phyloP scores from a whole-genome alignment of 2,113 vertebrate species.

The Athene noctua region DNA sequence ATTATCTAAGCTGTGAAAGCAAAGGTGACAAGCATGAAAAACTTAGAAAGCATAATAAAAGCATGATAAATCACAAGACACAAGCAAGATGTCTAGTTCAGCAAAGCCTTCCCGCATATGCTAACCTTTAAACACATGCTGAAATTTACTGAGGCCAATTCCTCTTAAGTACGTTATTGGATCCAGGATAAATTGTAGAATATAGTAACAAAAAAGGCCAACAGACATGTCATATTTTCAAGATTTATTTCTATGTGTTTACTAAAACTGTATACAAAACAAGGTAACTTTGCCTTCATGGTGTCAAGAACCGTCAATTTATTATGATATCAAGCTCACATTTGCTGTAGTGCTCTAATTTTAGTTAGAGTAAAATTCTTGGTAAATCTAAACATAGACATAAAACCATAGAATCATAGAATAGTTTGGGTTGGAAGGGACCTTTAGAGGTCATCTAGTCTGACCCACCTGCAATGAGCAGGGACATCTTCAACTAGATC shows the following conservation, averaged over 20 bases:
- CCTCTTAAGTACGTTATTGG: not conserved
- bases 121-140: not conserved
- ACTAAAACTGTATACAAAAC: not conserved
- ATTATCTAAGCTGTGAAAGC: not conserved
- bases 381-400: not conserved
- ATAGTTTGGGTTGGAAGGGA: not conserved
- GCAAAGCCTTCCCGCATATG: not conserved
- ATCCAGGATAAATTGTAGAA: not conserved
- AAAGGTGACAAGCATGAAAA: not conserved
- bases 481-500: not conserved
- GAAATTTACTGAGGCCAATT: not conserved
- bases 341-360: not conserved
- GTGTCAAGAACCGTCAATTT: not conserved
- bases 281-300: not conserved
- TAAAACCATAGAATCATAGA: not conserved
- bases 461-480: not conserved
- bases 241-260: not conserved
- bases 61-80: not conserved
- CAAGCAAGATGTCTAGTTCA: not conserved
- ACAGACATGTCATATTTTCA: not conserved
- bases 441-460: not conserved
- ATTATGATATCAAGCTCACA: not conserved
- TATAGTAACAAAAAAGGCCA: not conserved
- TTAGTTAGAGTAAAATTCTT: not conserved
- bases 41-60: not conserved